Evolutionary conservation across 2,888 invertebrate species (phyloP).

Genomic region (Drosophila picticornis): DNA sequence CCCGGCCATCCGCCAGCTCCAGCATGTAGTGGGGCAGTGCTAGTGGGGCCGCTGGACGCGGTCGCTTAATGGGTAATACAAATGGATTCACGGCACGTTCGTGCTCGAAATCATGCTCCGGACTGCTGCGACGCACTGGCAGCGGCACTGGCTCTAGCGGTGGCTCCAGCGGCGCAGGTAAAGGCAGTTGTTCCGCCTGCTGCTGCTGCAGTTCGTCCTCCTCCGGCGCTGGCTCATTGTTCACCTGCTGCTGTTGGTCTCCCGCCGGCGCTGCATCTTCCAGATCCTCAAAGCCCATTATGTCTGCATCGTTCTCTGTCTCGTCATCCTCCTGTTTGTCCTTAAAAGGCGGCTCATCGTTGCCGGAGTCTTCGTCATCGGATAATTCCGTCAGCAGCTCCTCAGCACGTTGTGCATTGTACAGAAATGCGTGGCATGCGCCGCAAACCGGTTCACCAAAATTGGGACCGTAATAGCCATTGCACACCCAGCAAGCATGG

Average conservation of each 20-base stretch:
- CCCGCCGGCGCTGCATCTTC: conserved; percentile 74
- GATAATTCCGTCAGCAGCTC: conserved; percentile 85
- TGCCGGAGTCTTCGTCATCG: conserved; percentile 96
- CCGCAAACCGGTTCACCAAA: conserved; percentile 96
- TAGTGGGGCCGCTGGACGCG: conserved; percentile 79
- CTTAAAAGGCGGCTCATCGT: conserved; percentile 92
- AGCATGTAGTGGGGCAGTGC: conserved; percentile 83
- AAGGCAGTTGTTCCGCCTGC: conserved; percentile 12
- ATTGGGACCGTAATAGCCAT: conserved; percentile 96
- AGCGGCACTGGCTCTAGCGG: conserved; percentile 37
- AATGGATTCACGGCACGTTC: conserved; percentile 66
- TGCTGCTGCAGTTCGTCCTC: conserved; percentile 21
- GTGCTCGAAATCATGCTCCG: conserved; percentile 66
- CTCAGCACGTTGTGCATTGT: conserved; percentile 88
- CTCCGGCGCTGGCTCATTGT: conserved; percentile 31
- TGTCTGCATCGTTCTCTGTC: conserved; percentile 78
- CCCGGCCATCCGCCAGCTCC: conserved; percentile 79
- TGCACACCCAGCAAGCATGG: conserved; percentile 91
- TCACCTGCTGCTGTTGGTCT: conserved; percentile 57
- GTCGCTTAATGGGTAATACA: conserved; percentile 76
- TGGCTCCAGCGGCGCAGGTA: conserved; percentile 17
- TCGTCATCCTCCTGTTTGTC: conserved; percentile 84
- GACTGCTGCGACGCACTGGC: conserved; percentile 52
- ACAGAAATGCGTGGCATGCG: conserved; percentile 96
- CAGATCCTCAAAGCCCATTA: conserved; percentile 76